Base-by-base conservation (phyloP, 2,113 vertebrate genomes). In the Gasterosteus nipponicus region DNA sequence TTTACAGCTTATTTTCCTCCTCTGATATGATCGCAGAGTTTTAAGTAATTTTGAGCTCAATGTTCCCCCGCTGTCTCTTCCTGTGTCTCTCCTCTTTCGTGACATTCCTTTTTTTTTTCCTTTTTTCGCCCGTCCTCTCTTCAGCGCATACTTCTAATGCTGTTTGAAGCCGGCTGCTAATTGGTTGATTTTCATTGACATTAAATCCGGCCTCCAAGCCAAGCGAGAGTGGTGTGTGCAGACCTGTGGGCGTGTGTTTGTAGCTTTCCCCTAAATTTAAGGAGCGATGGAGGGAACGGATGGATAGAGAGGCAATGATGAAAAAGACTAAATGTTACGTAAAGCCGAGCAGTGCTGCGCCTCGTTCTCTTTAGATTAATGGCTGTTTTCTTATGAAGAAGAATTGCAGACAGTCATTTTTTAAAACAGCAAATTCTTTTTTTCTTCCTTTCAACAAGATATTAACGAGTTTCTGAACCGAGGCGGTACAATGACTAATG, bases 141-240 rank as follows among this genome's bases (percentile, higher is more conserved):
- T 53, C 26, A 67, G 53, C 62, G 63, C 64, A 49, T 7, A 51
- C 59, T 58, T 59, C 31, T 5, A 39, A 53, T 74, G 71, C 81
- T 16, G 51, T 85, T 86, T 80, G 80, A 82, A 83, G 80, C 85
- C 35, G 64, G 42, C 69, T 73, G 69, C 84, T 89, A 89, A 90
- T 90, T 90, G 78, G 78, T 74, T 81, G 82, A 83, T 84, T 82
- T 84, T 79, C 86, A 75, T 59, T 81, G 78, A 81, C 80, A 87
- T 86, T 85, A 87, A 89, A 87, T 84, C 70, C 77, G 80, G 75
- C 87, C 88, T 87, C 54, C 26, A 2, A 86, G 86, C 81, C 62
- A 14, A 73, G 63, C 1, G 75, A 53, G 51, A 31, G 57, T 14
- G 3, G 22, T 44, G 56, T 33, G 68, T 22, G 69, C 63, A 72